phyloP scores from a whole-genome alignment of 2,888 invertebrate species.

The Mechanitis messenoides region DNA sequence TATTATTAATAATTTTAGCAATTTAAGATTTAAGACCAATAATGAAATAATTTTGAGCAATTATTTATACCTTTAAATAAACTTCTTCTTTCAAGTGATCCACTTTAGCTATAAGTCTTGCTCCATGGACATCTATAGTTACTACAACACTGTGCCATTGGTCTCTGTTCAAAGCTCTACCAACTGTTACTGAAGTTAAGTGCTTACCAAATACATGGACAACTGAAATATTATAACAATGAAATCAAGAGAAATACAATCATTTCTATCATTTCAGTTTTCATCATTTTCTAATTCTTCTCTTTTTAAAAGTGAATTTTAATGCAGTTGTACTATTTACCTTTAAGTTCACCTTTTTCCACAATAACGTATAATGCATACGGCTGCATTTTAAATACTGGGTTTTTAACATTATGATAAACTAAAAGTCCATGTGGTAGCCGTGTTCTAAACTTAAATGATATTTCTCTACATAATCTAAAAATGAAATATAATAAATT shows the following conservation, averaged over 20 bases:
- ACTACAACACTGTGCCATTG: slow-evolving; percentile 93
- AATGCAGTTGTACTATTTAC: slow-evolving; percentile 34
- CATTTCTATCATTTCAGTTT: too few species aligned
- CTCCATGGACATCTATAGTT: slow-evolving; percentile 90
- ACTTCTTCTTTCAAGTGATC: slow-evolving; percentile 89
- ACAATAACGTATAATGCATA: slow-evolving; percentile 94
- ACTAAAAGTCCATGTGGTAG: slow-evolving; percentile 91
- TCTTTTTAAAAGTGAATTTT: too few species aligned
- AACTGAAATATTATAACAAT: slow-evolving; percentile 62
- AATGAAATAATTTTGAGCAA: neutral
- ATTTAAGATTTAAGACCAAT: neutral
- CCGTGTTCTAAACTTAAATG: slow-evolving; percentile 91
- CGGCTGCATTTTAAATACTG: slow-evolving; percentile 87
- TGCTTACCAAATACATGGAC: slow-evolving; percentile 94
- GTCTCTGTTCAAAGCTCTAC: slow-evolving; percentile 90
- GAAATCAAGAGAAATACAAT: neutral
- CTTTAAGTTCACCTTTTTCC: slow-evolving; percentile 92
- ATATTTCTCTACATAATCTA: slow-evolving; percentile 91
- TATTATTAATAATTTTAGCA: too few species aligned
- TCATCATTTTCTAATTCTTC: too few species aligned
- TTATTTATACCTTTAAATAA: slow-evolving; percentile 77
- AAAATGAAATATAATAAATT: slow-evolving; percentile 28
- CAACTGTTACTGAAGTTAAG: slow-evolving; percentile 88
- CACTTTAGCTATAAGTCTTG: slow-evolving; percentile 89
- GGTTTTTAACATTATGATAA: slow-evolving; percentile 93